A percentile compares a stretch with the other conserved stretches of the same genome.
Conservation (phyloP, 37 sponge, comb jelly and placozoan species). For the Halichondria panicea region DNA sequence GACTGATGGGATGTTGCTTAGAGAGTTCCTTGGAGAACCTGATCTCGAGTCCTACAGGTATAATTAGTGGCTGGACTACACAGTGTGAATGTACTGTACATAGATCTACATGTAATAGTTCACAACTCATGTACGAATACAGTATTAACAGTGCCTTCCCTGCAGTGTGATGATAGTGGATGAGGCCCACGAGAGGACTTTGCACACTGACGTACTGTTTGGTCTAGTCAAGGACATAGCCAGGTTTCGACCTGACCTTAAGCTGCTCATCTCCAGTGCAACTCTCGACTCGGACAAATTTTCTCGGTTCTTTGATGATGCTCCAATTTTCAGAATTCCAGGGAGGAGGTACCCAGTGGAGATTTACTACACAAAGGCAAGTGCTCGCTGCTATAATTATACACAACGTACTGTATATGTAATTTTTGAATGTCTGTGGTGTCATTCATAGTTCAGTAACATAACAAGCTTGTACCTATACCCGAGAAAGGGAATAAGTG, state of each 20-base stretch:
- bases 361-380: conserved; percentile 96
- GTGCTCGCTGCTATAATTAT: neutral
- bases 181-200: conserved; percentile 98
- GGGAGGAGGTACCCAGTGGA: conserved; percentile 98
- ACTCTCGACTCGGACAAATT: conserved; percentile 98
- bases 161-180: conserved; percentile 93
- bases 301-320: conserved; percentile 99
- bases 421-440: no score
- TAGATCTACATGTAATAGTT: neutral
- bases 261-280: conserved; percentile 98
- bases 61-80: neutral
- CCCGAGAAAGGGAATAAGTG: no score
- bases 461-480: no score
- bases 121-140: no score
- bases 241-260: conserved; percentile 92
- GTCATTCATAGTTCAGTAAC: no score
- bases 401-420: no score
- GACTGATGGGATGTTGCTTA: conserved; percentile 99
- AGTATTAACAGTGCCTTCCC: no score
- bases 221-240: conserved; percentile 98
- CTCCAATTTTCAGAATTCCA: conserved; percentile 97
- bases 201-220: conserved; percentile 98
- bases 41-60: conserved; percentile 88
- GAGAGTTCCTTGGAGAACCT: conserved; percentile 99
- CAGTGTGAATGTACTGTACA: neutral